Evolutionary conservation across 2,113 vertebrate species (phyloP).

Genomic region (Anguilla japonica): DNA sequence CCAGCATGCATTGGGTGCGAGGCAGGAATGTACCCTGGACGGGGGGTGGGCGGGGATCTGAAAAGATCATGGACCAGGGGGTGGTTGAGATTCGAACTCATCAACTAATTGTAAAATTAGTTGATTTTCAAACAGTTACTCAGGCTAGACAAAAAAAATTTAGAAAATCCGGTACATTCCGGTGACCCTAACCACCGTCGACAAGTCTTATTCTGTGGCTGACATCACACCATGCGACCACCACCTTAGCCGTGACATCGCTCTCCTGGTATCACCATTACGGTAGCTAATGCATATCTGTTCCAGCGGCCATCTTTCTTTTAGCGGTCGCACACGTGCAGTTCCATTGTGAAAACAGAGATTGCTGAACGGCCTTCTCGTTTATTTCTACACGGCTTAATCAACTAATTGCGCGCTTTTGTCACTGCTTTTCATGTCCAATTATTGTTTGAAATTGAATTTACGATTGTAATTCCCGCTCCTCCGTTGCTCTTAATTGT

Average conservation of each 20-base stretch:
- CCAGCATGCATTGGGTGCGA: too few species aligned
- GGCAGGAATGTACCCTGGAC: too few species aligned
- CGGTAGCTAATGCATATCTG: background rate
- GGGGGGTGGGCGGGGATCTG: too few species aligned
- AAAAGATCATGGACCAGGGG: too few species aligned
- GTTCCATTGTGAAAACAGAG: background rate
- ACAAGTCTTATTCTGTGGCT: background rate
- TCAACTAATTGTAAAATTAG: too few species aligned
- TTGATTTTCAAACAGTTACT: too few species aligned
- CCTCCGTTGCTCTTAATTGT: background rate
- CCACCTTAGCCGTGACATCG: background rate
- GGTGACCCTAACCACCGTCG: too few species aligned
- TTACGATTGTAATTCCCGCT: background rate
- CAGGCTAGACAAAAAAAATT: too few species aligned
- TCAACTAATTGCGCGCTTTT: background rate
- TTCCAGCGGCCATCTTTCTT: background rate
- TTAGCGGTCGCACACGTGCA: background rate
- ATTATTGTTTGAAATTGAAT: constrained; percentile 10
- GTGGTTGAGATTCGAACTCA: too few species aligned
- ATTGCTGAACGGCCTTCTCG: background rate
- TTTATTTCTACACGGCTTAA: background rate
- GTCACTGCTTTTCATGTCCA: background rate
- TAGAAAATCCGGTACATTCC: too few species aligned
- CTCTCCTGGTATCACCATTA: background rate
- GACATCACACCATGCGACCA: background rate